A percentile compares a stretch with the other conserved stretches of the same genome.
Evolutionary conservation across 2,888 invertebrate species (phyloP).

Genomic region (Mythimna loreyi): DNA sequence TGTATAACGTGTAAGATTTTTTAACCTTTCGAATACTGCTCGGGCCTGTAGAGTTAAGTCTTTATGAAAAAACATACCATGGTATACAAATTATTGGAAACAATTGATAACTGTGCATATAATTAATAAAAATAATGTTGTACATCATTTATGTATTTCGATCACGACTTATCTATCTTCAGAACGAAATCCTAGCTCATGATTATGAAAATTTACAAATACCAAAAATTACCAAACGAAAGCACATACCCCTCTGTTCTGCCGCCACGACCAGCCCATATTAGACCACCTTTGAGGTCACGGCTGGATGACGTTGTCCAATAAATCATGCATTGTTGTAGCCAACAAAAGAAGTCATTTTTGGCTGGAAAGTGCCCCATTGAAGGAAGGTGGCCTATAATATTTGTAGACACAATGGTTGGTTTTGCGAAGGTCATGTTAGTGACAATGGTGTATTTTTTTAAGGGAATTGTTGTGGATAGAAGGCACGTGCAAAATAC

Average conservation of each 20-base stretch:
- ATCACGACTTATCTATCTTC: too few species aligned
- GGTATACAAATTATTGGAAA: too few species aligned
- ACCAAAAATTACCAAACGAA: background rate
- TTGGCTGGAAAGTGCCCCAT: conserved; percentile 83
- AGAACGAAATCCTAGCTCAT: too few species aligned
- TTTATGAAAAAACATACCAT: too few species aligned
- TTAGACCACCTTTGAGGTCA: conserved; percentile 70
- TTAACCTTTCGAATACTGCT: too few species aligned
- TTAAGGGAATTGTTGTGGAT: conserved; percentile 27
- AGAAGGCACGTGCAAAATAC: background rate
- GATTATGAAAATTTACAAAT: too few species aligned
- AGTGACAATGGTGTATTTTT: conserved; percentile 53
- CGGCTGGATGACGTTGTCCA: conserved; percentile 64
- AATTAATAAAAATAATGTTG: too few species aligned
- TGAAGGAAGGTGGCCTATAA: conserved; percentile 73
- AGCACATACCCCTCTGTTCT: conserved; percentile 36
- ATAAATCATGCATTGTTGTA: conserved; percentile 88
- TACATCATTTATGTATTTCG: too few species aligned
- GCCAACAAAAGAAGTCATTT: conserved; percentile 88
- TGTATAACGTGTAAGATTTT: too few species aligned
- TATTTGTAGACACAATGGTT: conserved; percentile 72
- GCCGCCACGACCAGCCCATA: conserved; percentile 46
- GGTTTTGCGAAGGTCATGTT: conserved; percentile 64
- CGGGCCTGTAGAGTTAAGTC: too few species aligned
- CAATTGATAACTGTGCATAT: too few species aligned